Evolutionary conservation across 2,888 invertebrate species (phyloP).

Genomic region (Macaria liturata): DNA sequence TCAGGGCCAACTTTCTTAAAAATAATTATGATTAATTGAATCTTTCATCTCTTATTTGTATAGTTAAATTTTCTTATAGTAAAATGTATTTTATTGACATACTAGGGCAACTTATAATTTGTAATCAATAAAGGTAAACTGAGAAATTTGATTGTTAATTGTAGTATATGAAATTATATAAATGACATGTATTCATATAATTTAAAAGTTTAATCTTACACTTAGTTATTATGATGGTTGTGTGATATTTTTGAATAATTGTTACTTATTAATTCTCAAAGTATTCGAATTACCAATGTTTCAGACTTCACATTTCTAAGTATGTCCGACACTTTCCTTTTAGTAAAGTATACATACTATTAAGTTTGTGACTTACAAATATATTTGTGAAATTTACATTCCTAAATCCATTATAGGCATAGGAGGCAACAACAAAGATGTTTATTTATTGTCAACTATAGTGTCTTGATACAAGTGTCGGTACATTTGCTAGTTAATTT

Average conservation of each 20-base stretch:
- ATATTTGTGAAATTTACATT: too few relatives aligned
- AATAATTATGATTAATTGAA: too few relatives aligned
- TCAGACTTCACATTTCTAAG: neutral
- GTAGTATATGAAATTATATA: neutral
- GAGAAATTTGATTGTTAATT: neutral
- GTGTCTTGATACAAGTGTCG: too few relatives aligned
- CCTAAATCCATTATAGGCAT: too few relatives aligned
- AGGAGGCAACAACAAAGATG: too few relatives aligned
- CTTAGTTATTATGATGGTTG: slow-evolving; percentile 28
- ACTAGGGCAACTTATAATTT: neutral
- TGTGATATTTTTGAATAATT: slow-evolving; percentile 28
- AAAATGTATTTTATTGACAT: neutral
- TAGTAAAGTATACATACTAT: slow-evolving; percentile 7
- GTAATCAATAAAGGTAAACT: neutral
- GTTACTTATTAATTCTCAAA: slow-evolving; percentile 5
- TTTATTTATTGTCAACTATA: too few relatives aligned
- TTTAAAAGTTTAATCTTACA: slow-evolving; percentile 9
- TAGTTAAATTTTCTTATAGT: neutral
- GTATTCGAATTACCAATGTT: slow-evolving; percentile 5
- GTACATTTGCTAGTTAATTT: too few relatives aligned
- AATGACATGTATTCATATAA: neutral
- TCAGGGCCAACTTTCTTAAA: neutral
- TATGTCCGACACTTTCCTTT: neutral
- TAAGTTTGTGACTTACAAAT: neutral
- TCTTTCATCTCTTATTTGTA: neutral